These are phyloP conservation scores for Callionymus lyra DNA, from an alignment of 2,113 vertebrate genomes.

Conservation along the genomic window DNA sequence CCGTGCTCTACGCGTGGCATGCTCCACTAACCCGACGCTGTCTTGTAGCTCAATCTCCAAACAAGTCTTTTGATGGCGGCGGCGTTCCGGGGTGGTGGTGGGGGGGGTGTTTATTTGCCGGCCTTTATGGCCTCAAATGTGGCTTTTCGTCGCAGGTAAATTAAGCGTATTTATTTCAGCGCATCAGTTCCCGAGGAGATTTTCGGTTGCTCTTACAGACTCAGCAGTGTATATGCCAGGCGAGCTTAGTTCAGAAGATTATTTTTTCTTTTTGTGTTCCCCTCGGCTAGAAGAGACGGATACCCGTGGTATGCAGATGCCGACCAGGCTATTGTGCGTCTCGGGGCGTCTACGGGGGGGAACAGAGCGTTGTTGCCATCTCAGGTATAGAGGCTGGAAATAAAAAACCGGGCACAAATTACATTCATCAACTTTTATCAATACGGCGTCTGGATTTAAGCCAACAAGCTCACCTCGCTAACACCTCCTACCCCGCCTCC, in stretches of 20 bases:
- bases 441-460: slow-evolving; percentile 58
- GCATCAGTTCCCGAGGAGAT: slow-evolving; percentile 61
- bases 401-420: slow-evolving; percentile 59
- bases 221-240: slow-evolving; percentile 60
- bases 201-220: slow-evolving; percentile 61
- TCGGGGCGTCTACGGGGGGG: slow-evolving; percentile 28
- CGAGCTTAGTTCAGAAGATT: slow-evolving; percentile 68
- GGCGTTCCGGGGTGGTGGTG: no score
- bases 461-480: slow-evolving; percentile 43
- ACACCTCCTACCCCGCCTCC: slow-evolving; percentile 28
- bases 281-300: slow-evolving; percentile 50
- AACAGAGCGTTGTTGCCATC: slow-evolving; percentile 55
- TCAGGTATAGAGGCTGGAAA: slow-evolving; percentile 57
- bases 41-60: slow-evolving; percentile 50
- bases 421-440: slow-evolving; percentile 67
- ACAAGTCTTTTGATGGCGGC: slow-evolving; percentile 42
- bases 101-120: slow-evolving; percentile 53
- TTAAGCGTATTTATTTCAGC: slow-evolving; percentile 64
- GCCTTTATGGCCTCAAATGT: slow-evolving; percentile 47
- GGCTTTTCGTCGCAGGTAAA: slow-evolving; percentile 39
- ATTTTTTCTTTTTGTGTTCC: slow-evolving; percentile 59
- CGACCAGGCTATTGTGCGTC: slow-evolving; percentile 52
- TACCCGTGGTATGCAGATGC: slow-evolving; percentile 58
- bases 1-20: slow-evolving; percentile 39
- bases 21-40: slow-evolving; percentile 51